These are phyloP conservation scores for Bombus affinis DNA, from an alignment of 1,140 invertebrate genomes.

Conservation along the genomic window DNA sequence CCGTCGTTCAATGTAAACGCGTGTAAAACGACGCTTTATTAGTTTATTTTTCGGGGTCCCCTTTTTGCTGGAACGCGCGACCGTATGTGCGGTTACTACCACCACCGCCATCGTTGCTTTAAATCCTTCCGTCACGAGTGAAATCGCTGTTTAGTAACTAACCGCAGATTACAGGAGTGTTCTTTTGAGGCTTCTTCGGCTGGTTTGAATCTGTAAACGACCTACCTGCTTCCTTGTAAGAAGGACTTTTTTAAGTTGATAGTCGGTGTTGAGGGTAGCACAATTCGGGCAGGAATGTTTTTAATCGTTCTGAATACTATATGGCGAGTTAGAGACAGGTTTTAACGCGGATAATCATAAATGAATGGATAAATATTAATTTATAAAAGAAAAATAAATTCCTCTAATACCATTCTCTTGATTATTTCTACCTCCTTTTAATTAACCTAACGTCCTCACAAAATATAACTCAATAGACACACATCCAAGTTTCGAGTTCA, in stretches of 20 bases:
- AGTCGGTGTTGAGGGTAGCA: neutral
- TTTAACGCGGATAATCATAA: too few relatives aligned
- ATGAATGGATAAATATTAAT: too few relatives aligned
- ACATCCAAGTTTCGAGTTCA: too few relatives aligned
- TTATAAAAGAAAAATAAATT: neutral
- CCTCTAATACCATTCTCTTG: neutral
- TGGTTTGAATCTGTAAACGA: neutral
- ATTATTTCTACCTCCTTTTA: neutral
- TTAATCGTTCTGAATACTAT: too few relatives aligned
- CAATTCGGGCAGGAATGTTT: too few relatives aligned
- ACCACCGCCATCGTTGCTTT: slow-evolving; percentile 12
- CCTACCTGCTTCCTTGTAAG: neutral
- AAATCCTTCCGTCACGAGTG: slow-evolving; percentile 48
- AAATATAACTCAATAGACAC: neutral
- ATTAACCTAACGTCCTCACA: neutral
- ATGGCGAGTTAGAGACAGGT: too few relatives aligned
- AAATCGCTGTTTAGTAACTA: slow-evolving; percentile 55
- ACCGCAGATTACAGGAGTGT: slow-evolving; percentile 50
- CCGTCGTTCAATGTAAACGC: slow-evolving; percentile 59
- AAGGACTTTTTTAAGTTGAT: too few relatives aligned
- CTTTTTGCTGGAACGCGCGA: slow-evolving; percentile 21
- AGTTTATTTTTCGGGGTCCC: slow-evolving; percentile 66
- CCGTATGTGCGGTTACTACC: neutral
- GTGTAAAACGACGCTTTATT: slow-evolving; percentile 68
- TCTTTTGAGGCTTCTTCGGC: slow-evolving; percentile 37